These are phyloP conservation scores for Lucilia cuprina DNA, from an alignment of 1,140 invertebrate genomes.

Conservation along the genomic window DNA sequence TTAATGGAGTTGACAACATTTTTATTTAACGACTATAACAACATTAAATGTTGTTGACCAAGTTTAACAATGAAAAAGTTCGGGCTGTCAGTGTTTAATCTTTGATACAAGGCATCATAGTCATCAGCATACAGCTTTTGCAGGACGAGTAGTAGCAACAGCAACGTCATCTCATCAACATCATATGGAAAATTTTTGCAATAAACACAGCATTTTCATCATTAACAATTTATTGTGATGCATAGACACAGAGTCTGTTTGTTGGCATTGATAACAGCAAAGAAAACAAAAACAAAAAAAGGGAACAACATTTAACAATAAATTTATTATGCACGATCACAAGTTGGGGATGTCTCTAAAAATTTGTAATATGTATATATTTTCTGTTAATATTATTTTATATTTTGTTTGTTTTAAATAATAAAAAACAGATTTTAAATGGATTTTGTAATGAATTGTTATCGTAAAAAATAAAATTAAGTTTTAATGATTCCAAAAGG, in stretches of 20 bases:
- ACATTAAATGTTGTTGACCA: neutral
- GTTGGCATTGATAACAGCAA: neutral
- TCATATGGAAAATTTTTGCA: neutral
- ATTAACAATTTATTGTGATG: neutral
- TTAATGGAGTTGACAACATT: conserved; percentile 2
- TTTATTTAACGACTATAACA: neutral
- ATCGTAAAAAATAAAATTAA: neutral
- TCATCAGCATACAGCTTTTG: neutral
- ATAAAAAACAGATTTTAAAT: neutral
- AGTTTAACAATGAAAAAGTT: conserved; percentile 3
- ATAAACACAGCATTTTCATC: neutral
- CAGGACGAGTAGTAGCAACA: neutral
- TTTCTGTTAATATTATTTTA: neutral
- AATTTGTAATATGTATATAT: neutral
- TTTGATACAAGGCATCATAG: neutral
- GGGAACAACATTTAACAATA: neutral
- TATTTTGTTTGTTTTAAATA: neutral
- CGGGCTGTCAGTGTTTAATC: neutral
- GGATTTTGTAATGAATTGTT: neutral
- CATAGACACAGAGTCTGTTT: neutral
- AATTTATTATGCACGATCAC: conserved; percentile 2
- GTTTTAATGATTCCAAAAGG: neutral
- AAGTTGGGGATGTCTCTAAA: neutral
- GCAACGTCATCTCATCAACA: neutral
- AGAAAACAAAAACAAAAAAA: neutral